Percentiles rank a stretch among this genome's conserved stretches.
phyloP scores from a whole-genome alignment of 2,113 vertebrate species.

The Haplotaxodon microlepis region DNA sequence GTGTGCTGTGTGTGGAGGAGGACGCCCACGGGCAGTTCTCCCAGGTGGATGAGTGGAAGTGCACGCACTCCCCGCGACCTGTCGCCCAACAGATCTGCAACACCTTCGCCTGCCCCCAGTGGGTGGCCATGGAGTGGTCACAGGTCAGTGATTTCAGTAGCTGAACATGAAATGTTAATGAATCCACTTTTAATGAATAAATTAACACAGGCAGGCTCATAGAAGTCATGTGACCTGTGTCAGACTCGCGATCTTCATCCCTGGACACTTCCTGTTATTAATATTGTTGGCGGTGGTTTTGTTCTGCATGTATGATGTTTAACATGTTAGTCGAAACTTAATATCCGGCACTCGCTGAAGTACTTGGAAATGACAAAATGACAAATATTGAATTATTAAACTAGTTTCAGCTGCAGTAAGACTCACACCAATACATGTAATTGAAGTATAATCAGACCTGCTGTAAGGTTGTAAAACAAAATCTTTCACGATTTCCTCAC shows the following conservation, averaged over 20 bases:
- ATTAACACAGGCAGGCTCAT: background rate
- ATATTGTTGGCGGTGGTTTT: background rate
- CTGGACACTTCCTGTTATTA: background rate
- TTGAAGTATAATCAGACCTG: background rate
- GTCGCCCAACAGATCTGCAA: slow-evolving; percentile 82
- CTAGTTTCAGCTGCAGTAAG: background rate
- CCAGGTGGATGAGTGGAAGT: slow-evolving; percentile 92
- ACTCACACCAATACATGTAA: background rate
- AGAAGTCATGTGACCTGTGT: background rate
- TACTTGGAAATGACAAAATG: background rate
- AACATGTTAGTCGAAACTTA: background rate
- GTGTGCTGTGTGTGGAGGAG: slow-evolving; percentile 87
- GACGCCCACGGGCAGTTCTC: slow-evolving; percentile 80
- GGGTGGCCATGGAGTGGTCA: slow-evolving; percentile 94
- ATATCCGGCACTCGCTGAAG: background rate
- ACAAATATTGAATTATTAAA: background rate
- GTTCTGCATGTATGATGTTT: background rate
- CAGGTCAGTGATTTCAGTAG: slow-evolving; percentile 70
- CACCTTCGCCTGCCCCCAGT: slow-evolving; percentile 84
- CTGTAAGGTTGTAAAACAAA: background rate
- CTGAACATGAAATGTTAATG: background rate
- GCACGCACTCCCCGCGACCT: slow-evolving; percentile 84
- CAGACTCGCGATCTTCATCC: background rate
- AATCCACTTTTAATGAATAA: background rate
- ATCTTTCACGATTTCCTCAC: background rate